Percentiles rank a stretch among this genome's conserved stretches.
Evolutionary conservation across 2,113 vertebrate genomes (phyloP).

Genomic region (Strix aluco): DNA sequence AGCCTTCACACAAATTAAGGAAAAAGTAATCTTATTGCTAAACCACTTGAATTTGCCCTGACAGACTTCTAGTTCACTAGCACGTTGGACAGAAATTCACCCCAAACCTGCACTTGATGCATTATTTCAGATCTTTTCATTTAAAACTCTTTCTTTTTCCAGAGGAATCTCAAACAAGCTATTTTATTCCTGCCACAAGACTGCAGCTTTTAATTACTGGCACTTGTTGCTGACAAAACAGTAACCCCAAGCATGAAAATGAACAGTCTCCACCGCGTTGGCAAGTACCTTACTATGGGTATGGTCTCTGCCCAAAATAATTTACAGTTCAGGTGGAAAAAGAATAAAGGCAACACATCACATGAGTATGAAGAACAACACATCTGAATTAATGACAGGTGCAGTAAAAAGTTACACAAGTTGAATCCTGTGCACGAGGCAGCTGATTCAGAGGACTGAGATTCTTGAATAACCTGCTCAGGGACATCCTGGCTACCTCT

Average conservation of each 20-base stretch:
- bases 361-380: background rate
- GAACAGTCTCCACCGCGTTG: rapidly evolving
- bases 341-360: background rate
- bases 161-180: background rate
- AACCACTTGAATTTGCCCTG: background rate
- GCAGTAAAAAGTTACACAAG: background rate
- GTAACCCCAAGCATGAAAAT: background rate
- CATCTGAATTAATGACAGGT: background rate
- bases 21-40: constrained; percentile 1
- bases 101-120: background rate
- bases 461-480: background rate
- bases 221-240: background rate
- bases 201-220: background rate
- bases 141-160: background rate
- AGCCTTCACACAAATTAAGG: background rate
- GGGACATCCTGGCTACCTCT: background rate
- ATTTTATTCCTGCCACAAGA: background rate
- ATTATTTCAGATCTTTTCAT: background rate
- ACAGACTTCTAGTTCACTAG: background rate
- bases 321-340: background rate
- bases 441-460: background rate
- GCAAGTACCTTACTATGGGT: background rate
- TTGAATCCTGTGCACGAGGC: background rate
- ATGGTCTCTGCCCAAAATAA: background rate
- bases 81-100: background rate